Evolutionary conservation across 2,888 invertebrate genomes (phyloP).

Genomic region (Lumbricus terrestris): DNA sequence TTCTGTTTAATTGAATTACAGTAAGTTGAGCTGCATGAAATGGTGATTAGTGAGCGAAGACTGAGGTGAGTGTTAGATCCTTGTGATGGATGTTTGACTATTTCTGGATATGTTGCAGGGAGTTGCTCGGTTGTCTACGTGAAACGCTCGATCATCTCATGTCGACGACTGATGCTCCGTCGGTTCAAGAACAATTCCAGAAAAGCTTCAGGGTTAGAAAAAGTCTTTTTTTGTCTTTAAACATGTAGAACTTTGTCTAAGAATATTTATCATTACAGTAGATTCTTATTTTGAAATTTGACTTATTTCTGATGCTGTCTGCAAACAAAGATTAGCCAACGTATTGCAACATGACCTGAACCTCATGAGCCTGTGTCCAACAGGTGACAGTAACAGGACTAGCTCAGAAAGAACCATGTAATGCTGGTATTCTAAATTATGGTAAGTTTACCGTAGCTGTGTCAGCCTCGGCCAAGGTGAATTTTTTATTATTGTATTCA

Average conservation of each 20-base stretch:
- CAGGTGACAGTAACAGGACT: too few relatives aligned
- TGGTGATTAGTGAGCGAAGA: not conserved
- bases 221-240: not conserved
- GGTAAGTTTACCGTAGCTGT: too few relatives aligned
- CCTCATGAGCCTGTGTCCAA: too few relatives aligned
- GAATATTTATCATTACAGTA: not conserved
- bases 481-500: too few relatives aligned
- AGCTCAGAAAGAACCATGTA: too few relatives aligned
- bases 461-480: too few relatives aligned
- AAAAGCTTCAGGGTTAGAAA: conserved; percentile 33
- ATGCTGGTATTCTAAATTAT: too few relatives aligned
- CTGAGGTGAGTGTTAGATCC: not conserved
- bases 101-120: conserved; percentile 64
- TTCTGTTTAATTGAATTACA: not conserved
- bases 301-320: too few relatives aligned
- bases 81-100: not conserved
- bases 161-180: conserved; percentile 26
- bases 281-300: too few relatives aligned
- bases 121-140: conserved; percentile 81
- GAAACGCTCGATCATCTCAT: conserved; percentile 29
- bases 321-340: too few relatives aligned
- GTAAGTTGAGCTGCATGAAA: not conserved
- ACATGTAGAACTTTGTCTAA: too few relatives aligned
- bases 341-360: too few relatives aligned
- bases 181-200: conserved; percentile 33